These are phyloP conservation scores for Dryobotodes eremita DNA, from an alignment of 2,888 invertebrate species.

Conservation along the genomic window DNA sequence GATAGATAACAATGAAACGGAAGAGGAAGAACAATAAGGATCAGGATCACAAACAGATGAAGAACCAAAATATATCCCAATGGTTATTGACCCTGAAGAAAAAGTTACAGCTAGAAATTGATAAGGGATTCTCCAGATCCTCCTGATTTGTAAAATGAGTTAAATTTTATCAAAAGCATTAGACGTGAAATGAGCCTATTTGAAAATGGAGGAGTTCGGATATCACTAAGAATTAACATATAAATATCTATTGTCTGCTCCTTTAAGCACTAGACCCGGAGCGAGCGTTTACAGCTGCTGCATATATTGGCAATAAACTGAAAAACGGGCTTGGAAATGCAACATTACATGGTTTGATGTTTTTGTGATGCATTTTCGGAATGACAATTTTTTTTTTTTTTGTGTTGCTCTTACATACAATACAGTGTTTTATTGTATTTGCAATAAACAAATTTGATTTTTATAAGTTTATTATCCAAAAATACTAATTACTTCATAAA, in stretches of 20 bases:
- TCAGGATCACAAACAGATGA: neutral
- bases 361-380: neutral
- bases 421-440: neutral
- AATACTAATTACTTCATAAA: neutral
- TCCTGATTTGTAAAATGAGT: neutral
- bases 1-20: neutral
- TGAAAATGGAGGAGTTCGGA: neutral
- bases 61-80: neutral
- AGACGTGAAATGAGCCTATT: neutral
- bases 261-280: neutral
- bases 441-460: neutral
- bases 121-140: neutral
- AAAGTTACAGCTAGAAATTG: neutral
- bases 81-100: neutral
- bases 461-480: neutral
- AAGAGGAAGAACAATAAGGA: neutral
- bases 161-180: neutral
- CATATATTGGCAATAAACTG: neutral
- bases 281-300: neutral
- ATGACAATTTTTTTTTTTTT: neutral
- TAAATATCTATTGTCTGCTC: neutral
- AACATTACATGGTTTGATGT: neutral
- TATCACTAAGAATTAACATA: neutral
- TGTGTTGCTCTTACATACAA: neutral
- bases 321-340: neutral